A percentile compares a stretch with the other conserved stretches of the same genome.
Conservation (phyloP, 1,140 invertebrate species). For the Pollicipes pollicipes region DNA sequence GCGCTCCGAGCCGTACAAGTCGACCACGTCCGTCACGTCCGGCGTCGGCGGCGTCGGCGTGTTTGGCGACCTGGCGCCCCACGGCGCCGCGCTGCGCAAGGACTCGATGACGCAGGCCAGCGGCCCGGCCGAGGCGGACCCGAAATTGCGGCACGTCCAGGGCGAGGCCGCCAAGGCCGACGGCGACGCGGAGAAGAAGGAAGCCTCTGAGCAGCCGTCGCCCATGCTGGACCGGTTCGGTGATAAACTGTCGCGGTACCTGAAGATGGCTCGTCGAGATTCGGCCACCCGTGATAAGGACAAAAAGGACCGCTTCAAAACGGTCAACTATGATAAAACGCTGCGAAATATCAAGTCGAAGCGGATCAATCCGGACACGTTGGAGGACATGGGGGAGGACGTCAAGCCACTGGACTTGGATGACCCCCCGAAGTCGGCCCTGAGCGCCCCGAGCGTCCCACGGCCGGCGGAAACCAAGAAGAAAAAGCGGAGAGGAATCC, state of each 20-base stretch:
- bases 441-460: conserved; percentile 14
- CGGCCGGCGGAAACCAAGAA: conserved; percentile 10
- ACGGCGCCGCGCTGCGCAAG: neutral
- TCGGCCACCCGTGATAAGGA: conserved; percentile 3
- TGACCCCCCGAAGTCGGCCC: neutral
- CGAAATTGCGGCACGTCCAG: conserved; percentile 5
- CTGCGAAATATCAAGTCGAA: conserved; percentile 63
- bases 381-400: conserved; percentile 27
- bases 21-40: neutral
- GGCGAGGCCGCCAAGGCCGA: conserved; percentile 14
- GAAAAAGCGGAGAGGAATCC: conserved; percentile 17
- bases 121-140: conserved; percentile 9
- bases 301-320: conserved; percentile 50
- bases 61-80: neutral
- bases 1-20: neutral
- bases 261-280: conserved; percentile 15
- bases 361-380: conserved; percentile 24
- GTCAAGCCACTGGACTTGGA: neutral
- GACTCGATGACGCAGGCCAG: conserved; percentile 3
- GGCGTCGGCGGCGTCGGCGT: neutral
- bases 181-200: conserved; percentile 14
- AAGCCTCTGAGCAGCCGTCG: neutral
- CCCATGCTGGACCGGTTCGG: conserved; percentile 3
- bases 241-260: conserved; percentile 11
- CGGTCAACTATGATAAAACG: conserved; percentile 71